Conservation (phyloP, 2,113 vertebrate species). For the Martes martes region DNA sequence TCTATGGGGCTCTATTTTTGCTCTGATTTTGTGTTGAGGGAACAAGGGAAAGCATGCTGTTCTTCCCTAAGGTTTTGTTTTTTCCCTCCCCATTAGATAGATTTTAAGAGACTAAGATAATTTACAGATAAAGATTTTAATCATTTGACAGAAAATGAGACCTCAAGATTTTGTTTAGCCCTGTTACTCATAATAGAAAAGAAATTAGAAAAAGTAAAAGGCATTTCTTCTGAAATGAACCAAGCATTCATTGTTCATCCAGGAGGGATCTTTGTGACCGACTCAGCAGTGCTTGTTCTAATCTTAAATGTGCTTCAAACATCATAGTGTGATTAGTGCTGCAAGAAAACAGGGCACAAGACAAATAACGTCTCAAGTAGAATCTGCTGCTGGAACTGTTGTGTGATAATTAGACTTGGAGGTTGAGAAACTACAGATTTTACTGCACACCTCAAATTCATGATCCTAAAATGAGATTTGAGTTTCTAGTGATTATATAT, state of each 20-base stretch:
- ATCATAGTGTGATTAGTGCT: rapidly evolving
- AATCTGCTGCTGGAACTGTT: neutral
- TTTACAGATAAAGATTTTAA: neutral
- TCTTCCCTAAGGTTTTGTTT: neutral
- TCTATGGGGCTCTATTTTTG: conserved; percentile 15
- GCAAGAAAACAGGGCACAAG: neutral
- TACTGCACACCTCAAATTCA: neutral
- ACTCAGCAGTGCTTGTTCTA: neutral
- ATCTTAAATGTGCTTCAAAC: no score
- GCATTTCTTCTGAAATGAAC: neutral
- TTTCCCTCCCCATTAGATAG: neutral
- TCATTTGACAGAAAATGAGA: neutral
- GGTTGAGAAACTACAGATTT: neutral
- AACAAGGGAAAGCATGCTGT: no score
- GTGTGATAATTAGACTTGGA: neutral
- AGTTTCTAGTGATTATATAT: neutral
- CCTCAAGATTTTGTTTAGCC: neutral
- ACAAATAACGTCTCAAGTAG: neutral
- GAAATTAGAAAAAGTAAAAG: neutral
- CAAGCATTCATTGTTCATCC: neutral
- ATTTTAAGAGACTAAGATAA: neutral
- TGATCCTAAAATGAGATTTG: neutral
- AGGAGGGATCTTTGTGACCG: neutral
- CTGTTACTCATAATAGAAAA: neutral
- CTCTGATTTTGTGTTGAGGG: neutral